phyloP scores from a whole-genome alignment of 2,797 vertebrate genomes.

The Podargus strigoides region DNA sequence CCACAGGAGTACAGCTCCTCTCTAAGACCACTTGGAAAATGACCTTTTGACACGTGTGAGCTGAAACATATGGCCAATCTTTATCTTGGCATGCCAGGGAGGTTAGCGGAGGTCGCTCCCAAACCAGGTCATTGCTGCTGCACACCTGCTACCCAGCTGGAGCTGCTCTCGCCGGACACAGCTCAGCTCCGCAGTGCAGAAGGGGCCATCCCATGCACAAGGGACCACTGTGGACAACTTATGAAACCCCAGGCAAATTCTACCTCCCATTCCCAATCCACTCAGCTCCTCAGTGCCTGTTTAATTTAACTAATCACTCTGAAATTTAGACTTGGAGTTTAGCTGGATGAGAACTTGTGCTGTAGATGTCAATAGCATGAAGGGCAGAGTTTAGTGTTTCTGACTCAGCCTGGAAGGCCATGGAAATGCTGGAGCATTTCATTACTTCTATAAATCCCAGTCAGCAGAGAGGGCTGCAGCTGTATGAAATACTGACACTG shows the following conservation, averaged over 20 bases:
- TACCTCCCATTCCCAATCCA: neutral
- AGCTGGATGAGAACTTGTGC: neutral
- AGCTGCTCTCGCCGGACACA: neutral
- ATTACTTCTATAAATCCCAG: neutral
- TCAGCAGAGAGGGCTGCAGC: neutral
- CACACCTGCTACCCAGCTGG: slow-evolving; percentile 47
- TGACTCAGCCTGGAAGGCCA: neutral
- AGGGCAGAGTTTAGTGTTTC: neutral
- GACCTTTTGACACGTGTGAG: rapidly evolving
- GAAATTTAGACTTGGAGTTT: neutral
- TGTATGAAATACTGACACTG: neutral
- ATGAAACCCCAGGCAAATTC: neutral
- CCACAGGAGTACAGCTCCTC: neutral
- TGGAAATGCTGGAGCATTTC: neutral
- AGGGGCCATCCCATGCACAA: neutral
- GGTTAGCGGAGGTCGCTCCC: slow-evolving; percentile 4
- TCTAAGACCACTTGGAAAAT: neutral
- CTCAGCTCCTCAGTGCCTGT: neutral
- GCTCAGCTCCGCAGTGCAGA: neutral
- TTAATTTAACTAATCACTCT: neutral
- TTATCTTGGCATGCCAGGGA: neutral
- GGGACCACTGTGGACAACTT: neutral
- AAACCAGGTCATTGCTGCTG: slow-evolving; percentile 3
- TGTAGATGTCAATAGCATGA: neutral
- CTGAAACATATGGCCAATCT: neutral